Conservation (phyloP, 2,888 invertebrate genomes). For the Itoplectis maculator region DNA sequence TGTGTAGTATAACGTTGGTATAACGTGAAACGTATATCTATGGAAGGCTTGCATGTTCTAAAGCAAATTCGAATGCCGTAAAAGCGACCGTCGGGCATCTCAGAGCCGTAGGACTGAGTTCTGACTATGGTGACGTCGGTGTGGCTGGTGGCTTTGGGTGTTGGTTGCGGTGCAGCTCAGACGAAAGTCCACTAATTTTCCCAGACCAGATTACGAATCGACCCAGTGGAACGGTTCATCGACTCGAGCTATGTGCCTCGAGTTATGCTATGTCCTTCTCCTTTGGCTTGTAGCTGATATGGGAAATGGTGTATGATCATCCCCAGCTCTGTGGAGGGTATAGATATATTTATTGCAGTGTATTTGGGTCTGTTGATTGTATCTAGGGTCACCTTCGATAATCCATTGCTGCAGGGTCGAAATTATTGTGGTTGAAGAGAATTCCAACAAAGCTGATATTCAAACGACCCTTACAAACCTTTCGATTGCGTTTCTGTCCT, state of each 20-base stretch:
- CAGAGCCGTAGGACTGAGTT: slow-evolving; percentile 25
- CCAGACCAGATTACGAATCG: slow-evolving; percentile 57
- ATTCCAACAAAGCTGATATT: slow-evolving; percentile 10
- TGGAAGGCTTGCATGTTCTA: slow-evolving; percentile 60
- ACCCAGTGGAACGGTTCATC: slow-evolving; percentile 32
- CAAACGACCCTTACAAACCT: background rate
- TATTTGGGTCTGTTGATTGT: no score
- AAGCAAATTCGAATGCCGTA: slow-evolving; percentile 64
- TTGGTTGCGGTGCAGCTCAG: slow-evolving; percentile 33
- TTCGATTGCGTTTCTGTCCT: background rate
- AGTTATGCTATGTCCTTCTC: slow-evolving; percentile 18
- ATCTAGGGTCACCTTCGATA: no score
- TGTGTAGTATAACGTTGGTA: no score
- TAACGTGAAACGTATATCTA: slow-evolving; percentile 12
- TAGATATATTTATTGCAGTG: no score
- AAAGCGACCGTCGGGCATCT: slow-evolving; percentile 52
- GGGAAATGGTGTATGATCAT: background rate
- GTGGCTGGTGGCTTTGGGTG: slow-evolving; percentile 12
- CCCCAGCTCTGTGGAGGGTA: no score
- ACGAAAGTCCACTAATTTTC: slow-evolving; percentile 61
- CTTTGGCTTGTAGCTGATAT: slow-evolving; percentile 8
- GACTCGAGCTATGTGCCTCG: slow-evolving; percentile 19
- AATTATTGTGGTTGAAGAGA: background rate
- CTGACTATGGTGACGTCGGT: slow-evolving; percentile 16
- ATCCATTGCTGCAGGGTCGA: no score